phyloP scores from a whole-genome alignment of 2,797 vertebrate genomes.

The Erethizon dorsatum region DNA sequence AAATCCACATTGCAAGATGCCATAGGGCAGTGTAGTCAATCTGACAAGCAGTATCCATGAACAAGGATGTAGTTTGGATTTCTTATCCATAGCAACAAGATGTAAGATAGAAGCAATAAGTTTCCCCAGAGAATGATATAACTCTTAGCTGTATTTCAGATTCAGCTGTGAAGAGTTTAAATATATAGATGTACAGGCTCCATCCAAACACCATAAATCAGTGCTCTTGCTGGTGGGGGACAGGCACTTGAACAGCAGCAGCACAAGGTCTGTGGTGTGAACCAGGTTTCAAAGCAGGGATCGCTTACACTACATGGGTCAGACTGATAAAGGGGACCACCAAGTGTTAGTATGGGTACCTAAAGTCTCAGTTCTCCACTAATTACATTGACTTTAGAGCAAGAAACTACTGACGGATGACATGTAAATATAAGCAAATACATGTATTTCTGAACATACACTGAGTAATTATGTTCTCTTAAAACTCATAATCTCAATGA shows the following conservation, averaged over 20 bases:
- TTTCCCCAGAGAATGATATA: slow-evolving; percentile 21
- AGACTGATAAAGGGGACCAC: neutral
- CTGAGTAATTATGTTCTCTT: slow-evolving; percentile 14
- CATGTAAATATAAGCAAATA: neutral
- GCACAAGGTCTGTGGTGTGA: neutral
- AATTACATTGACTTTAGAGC: neutral
- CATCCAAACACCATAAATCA: slow-evolving; percentile 2
- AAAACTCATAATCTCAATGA: neutral
- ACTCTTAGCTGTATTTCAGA: slow-evolving; percentile 8
- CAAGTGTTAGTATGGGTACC: neutral
- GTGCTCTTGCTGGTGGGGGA: neutral
- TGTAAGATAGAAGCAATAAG: slow-evolving; percentile 25
- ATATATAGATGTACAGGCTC: neutral
- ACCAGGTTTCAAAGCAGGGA: neutral
- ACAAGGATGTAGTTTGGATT: slow-evolving; percentile 40
- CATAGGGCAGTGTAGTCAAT: neutral
- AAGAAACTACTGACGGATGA: slow-evolving; percentile 32
- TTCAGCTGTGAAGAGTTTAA: slow-evolving; percentile 27
- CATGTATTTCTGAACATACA: neutral
- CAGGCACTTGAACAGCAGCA: neutral
- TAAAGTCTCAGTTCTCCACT: neutral
- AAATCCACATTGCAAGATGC: slow-evolving; percentile 33
- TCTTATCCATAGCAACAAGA: slow-evolving; percentile 51
- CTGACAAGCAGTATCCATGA: slow-evolving; percentile 8
- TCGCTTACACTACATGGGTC: neutral